phyloP scores from a whole-genome alignment of 2,888 invertebrate species.

The Troides oblongomaculatus region DNA sequence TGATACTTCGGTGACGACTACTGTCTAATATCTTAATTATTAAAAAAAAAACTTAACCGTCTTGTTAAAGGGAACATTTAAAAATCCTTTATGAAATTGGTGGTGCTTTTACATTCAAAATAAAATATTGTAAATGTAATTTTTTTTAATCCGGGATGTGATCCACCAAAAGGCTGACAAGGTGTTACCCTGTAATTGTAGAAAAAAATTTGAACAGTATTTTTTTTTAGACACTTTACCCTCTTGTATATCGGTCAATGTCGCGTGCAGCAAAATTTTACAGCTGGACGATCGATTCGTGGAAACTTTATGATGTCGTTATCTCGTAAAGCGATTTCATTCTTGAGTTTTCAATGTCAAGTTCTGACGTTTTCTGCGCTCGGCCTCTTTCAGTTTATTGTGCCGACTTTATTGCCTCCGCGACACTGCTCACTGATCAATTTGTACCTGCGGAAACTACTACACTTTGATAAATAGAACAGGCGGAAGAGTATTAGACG shows the following conservation, averaged over 20 bases:
- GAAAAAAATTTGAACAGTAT: neutral
- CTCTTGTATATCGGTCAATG: neutral
- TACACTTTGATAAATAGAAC: neutral
- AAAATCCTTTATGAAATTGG: too few species aligned
- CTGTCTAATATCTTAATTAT: too few species aligned
- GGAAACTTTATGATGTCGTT: constrained; percentile 53
- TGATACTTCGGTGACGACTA: too few species aligned
- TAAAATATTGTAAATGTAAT: too few species aligned
- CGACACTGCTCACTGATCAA: neutral
- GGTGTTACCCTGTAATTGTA: too few species aligned
- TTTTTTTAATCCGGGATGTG: too few species aligned
- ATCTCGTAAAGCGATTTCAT: constrained; percentile 51
- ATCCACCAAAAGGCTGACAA: too few species aligned
- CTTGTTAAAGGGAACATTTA: too few species aligned
- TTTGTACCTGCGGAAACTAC: neutral
- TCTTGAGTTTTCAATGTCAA: constrained; percentile 39
- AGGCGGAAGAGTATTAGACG: too few species aligned
- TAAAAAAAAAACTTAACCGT: too few species aligned
- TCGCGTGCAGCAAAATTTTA: constrained; percentile 32
- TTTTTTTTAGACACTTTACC: neutral
- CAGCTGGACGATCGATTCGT: constrained; percentile 51
- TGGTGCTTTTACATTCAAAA: too few species aligned
- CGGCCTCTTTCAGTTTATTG: constrained; percentile 9
- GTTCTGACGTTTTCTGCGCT: constrained; percentile 7
- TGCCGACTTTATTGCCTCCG: constrained; percentile 9